phyloP scores from a whole-genome alignment of 2,888 invertebrate genomes.

The Erebia palarica region DNA sequence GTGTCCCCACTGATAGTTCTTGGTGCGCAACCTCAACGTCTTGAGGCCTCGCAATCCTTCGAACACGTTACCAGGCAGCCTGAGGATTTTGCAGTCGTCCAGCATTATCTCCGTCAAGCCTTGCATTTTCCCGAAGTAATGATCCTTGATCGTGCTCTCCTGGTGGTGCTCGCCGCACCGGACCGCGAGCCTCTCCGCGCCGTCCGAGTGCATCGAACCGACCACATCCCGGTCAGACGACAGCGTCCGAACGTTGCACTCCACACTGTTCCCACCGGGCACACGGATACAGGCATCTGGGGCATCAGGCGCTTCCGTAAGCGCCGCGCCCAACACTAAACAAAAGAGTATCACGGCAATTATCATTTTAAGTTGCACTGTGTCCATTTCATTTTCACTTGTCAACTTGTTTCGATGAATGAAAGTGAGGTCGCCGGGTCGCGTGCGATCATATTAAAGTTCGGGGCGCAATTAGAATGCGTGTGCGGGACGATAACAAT shows the following conservation, averaged over 20 bases:
- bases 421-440: conserved; percentile 58
- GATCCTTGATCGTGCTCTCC: conserved; percentile 89
- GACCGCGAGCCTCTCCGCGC: conserved; percentile 88
- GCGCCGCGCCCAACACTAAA: conserved; percentile 80
- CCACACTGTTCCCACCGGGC: conserved; percentile 69
- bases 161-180: conserved; percentile 83
- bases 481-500: conserved; percentile 62
- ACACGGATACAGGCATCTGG: conserved; percentile 74
- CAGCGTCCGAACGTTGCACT: conserved; percentile 87
- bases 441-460: conserved; percentile 68
- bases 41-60: conserved; percentile 91
- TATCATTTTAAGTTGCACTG: conserved; percentile 79
- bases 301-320: conserved; percentile 76
- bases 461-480: conserved; percentile 56
- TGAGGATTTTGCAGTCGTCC: conserved; percentile 90
- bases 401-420: conserved; percentile 66
- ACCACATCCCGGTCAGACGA: conserved; percentile 86
- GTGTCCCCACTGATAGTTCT: conserved; percentile 89
- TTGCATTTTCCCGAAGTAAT: conserved; percentile 88
- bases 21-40: conserved; percentile 88
- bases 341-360: conserved; percentile 78
- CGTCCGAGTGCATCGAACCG: conserved; percentile 85
- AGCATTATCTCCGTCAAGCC: conserved; percentile 90
- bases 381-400: conserved; percentile 79
- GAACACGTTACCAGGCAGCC: conserved; percentile 89